Evolutionary conservation across 1,140 invertebrate species (phyloP).

Genomic region (Cephus cinctus): DNA sequence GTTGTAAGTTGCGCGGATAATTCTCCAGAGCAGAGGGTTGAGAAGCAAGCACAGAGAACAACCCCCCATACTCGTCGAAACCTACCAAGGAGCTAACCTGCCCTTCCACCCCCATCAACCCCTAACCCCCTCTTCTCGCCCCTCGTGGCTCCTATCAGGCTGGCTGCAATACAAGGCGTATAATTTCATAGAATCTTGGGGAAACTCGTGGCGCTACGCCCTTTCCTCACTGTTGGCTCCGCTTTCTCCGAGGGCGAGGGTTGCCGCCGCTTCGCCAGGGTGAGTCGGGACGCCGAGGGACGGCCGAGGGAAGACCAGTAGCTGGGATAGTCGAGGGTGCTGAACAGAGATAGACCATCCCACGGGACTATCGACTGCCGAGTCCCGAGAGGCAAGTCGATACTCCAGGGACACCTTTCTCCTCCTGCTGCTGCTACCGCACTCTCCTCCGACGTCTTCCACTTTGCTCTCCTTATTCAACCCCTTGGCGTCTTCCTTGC

Average conservation of each 20-base stretch:
- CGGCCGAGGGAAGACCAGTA: constrained; percentile 22
- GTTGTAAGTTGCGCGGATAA: constrained; percentile 41
- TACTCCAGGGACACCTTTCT: constrained; percentile 49
- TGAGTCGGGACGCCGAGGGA: too few relatives aligned
- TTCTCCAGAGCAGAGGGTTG: constrained; percentile 27
- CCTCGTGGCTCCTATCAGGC: too few relatives aligned
- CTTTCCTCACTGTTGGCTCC: constrained; percentile 4
- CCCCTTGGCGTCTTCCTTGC: constrained; percentile 9
- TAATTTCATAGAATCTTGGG: constrained; percentile 46
- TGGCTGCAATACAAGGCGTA: constrained; percentile 39
- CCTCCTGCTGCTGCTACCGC: constrained; percentile 23
- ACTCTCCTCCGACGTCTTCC: constrained; percentile 12
- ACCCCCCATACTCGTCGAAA: too few relatives aligned
- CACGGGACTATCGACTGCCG: constrained; percentile 55
- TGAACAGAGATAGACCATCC: constrained; percentile 42
- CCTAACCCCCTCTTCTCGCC: too few relatives aligned
- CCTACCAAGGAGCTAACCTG: too few relatives aligned
- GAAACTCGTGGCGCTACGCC: constrained; percentile 20
- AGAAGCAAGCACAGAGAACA: constrained; percentile 21
- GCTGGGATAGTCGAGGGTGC: too few relatives aligned
- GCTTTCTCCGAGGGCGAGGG: too few relatives aligned
- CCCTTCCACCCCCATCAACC: too few relatives aligned
- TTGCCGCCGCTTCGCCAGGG: too few relatives aligned
- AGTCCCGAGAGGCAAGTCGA: constrained; percentile 56
- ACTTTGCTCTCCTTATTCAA: constrained; percentile 27